These are phyloP conservation scores for Ophiothrix spiculata DNA, from an alignment of 35 echinoderm and acorn worm genomes.

Conservation along the genomic window DNA sequence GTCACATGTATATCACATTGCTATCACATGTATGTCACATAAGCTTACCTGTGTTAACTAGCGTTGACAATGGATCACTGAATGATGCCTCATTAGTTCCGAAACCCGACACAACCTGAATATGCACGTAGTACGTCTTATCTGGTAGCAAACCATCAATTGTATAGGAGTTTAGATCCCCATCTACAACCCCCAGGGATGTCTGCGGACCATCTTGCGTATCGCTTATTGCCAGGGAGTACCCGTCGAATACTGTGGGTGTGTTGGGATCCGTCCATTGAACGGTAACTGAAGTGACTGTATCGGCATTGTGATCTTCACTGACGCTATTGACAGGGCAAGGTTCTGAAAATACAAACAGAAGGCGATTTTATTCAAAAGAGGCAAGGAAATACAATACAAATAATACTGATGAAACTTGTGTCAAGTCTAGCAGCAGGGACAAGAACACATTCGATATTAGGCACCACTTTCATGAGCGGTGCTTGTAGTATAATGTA, in stretches of 20 bases:
- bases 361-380: too few relatives aligned
- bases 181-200: background rate
- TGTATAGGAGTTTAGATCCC: background rate
- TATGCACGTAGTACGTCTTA: background rate
- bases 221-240: background rate
- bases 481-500: too few relatives aligned
- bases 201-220: background rate
- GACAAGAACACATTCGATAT: too few relatives aligned
- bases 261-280: background rate
- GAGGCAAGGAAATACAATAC: too few relatives aligned
- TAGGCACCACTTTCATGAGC: too few relatives aligned
- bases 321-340: background rate
- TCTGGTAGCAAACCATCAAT: background rate
- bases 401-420: too few relatives aligned
- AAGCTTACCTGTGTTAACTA: background rate
- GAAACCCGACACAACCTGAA: background rate
- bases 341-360: background rate
- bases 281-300: background rate
- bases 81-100: background rate
- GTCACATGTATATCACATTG: too few relatives aligned
- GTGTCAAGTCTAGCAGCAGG: too few relatives aligned
- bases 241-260: background rate
- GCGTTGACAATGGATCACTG: background rate
- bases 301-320: background rate
- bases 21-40: too few relatives aligned